Base-by-base conservation (phyloP, 2,113 vertebrate species). In the Strix uralensis region DNA sequence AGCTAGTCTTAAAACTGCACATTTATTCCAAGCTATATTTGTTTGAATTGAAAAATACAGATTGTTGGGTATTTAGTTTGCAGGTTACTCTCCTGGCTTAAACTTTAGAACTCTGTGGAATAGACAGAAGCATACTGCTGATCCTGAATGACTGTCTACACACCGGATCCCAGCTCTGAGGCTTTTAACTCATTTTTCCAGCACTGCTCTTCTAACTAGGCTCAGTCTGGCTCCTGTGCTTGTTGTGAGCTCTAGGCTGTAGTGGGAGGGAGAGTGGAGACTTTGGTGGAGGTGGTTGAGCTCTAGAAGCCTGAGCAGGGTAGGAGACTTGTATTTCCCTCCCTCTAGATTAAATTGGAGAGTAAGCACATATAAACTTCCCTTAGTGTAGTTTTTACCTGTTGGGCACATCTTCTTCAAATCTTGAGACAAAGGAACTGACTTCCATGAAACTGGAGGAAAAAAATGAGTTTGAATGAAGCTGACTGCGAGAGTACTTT, bases 241-340 rank as follows among this genome's bases (percentile, higher is more conserved):
- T 23, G 12, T 20, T 2, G 2, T 75, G 27, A 58, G 61, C 49
- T 86, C 27, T 21, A 14, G 14, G 19, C 52, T 59, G 17, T 36
- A 46, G 25, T 1, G 13, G 27, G 42, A 47, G 79, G 20, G 40
- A 85, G 21, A 58, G 57, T 0, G 0, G n/a, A 23, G 11, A 6
- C 17, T 69, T 66, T 0, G 0, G 20, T 38, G 22, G 54, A 88
- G 52, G 8, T 36, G 34, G 23, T 15, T 47, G 40, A 74, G 62
- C 0, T 4, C 40, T 3, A 0, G 42, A 62, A 88, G 15, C 70
- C 42, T 44, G 20, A 83, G 55, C 46, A 42, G 23, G 16, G 49
- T 47, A 15, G 49, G 75, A 94, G 40, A 12, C 58, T 62, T 78
- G 6, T 71, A 21, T 81, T 85, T 85, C 62, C 47, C 14, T 87